phyloP scores from a whole-genome alignment of 2,888 invertebrate genomes.

The Ennomos quercinarius region DNA sequence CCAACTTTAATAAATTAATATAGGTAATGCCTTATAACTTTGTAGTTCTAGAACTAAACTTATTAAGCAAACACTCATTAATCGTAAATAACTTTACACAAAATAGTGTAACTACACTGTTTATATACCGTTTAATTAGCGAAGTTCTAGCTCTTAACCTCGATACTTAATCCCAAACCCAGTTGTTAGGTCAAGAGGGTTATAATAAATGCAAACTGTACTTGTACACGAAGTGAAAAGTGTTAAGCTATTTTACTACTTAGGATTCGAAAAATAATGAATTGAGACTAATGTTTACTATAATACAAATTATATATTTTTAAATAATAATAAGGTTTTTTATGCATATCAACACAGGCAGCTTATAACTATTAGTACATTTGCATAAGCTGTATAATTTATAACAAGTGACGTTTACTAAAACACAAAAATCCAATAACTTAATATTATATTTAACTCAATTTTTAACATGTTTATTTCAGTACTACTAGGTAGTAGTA shows the following conservation, averaged over 20 bases:
- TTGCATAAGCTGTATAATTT: too few species aligned
- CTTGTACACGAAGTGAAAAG: conserved; percentile 18
- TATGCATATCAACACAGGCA: background rate
- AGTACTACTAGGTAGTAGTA: too few species aligned
- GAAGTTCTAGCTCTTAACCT: conserved; percentile 38
- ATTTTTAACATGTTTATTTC: too few species aligned
- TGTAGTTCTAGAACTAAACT: conserved; percentile 1
- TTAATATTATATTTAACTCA: too few species aligned
- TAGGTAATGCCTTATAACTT: background rate
- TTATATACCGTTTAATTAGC: conserved; percentile 31
- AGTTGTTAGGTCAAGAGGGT: conserved; percentile 31
- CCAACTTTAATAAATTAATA: too few species aligned
- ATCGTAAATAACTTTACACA: conserved; percentile 24
- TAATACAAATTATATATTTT: too few species aligned
- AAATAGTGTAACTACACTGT: conserved; percentile 18
- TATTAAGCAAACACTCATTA: conserved; percentile 23
- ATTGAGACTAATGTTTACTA: too few species aligned
- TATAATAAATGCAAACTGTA: conserved; percentile 37
- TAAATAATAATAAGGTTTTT: too few species aligned
- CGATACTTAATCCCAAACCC: conserved; percentile 32
- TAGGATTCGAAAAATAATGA: background rate
- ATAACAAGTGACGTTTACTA: too few species aligned
- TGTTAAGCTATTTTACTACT: conserved; percentile 1
- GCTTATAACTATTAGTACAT: too few species aligned
- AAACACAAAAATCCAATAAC: too few species aligned